phyloP scores from a whole-genome alignment of 2,888 invertebrate species.

The Dastarcus helophoroides region DNA sequence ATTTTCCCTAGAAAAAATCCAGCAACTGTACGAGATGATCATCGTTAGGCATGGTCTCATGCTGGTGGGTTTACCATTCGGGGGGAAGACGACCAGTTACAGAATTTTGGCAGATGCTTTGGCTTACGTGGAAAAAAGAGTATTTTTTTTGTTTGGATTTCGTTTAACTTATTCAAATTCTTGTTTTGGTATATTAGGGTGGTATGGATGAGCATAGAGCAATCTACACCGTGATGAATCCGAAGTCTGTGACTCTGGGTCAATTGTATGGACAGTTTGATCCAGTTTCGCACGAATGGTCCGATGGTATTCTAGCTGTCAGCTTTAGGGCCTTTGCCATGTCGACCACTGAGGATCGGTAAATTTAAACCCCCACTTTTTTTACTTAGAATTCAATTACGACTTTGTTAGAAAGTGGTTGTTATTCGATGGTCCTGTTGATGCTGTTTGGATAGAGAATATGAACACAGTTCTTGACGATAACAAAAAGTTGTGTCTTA shows the following conservation, averaged over 20 bases:
- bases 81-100: slow-evolving; percentile 85
- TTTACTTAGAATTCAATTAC: no score
- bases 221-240: slow-evolving; percentile 76
- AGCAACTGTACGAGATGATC: slow-evolving; percentile 91
- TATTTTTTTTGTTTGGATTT: slow-evolving; percentile 20
- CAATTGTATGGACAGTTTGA: slow-evolving; percentile 94
- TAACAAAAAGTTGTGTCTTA: slow-evolving; percentile 91
- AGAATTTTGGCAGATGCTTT: slow-evolving; percentile 71
- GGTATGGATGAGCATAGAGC: slow-evolving; percentile 65
- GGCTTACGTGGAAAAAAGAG: slow-evolving; percentile 63
- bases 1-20: slow-evolving; percentile 80
- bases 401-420: slow-evolving; percentile 97
- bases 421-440: slow-evolving; percentile 91
- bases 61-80: slow-evolving; percentile 85
- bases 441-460: slow-evolving; percentile 95
- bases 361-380: no score
- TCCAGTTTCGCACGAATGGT: slow-evolving; percentile 89
- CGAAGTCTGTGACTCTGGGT: slow-evolving; percentile 91
- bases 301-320: slow-evolving; percentile 77
- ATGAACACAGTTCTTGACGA: slow-evolving; percentile 94
- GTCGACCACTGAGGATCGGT: slow-evolving; percentile 60
- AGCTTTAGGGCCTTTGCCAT: slow-evolving; percentile 72
- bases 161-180: neutral
- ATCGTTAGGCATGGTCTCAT: slow-evolving; percentile 88
- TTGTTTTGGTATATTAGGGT: slow-evolving; percentile 38